Evolutionary conservation across 2,797 vertebrate genomes (phyloP).

Genomic region (Zalophus californianus): DNA sequence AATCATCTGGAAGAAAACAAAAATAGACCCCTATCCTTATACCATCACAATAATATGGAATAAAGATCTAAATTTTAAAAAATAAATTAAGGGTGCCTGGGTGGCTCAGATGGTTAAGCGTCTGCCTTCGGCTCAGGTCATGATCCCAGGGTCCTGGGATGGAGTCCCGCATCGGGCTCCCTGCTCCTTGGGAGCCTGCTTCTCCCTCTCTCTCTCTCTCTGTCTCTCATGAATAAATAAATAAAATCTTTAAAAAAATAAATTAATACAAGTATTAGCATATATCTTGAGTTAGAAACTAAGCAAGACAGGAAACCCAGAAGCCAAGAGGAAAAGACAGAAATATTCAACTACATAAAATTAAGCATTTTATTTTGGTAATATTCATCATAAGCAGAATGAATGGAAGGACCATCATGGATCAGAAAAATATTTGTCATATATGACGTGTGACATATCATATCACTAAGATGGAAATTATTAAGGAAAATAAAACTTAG

Average conservation of each 20-base stretch:
- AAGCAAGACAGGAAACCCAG: not conserved
- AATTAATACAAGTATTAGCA: not conserved
- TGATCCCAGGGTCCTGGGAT: too few species aligned
- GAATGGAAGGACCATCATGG: conserved; percentile 1
- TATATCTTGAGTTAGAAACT: not conserved
- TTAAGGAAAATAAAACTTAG: conserved; percentile 32
- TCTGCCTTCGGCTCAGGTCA: too few species aligned
- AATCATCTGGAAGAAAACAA: conserved; percentile 32
- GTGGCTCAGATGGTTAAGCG: too few species aligned
- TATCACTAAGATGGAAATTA: not conserved
- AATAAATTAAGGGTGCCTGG: not conserved
- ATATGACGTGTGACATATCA: not conserved
- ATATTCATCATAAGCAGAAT: conserved; percentile 33
- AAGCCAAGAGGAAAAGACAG: not conserved
- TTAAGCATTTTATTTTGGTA: not conserved
- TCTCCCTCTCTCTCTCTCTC: too few species aligned
- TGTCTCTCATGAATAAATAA: too few species aligned
- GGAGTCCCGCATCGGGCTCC: too few species aligned
- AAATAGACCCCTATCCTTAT: not conserved
- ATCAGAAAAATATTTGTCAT: conserved; percentile 14
- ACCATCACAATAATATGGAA: not conserved
- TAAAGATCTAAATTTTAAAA: conserved; percentile 31
- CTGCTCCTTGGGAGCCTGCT: too few species aligned
- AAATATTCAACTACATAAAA: not conserved
- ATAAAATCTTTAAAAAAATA: not conserved